Evolutionary conservation across 2,888 invertebrate genomes (phyloP).

Genomic region (Drosophila mayaguana): DNA sequence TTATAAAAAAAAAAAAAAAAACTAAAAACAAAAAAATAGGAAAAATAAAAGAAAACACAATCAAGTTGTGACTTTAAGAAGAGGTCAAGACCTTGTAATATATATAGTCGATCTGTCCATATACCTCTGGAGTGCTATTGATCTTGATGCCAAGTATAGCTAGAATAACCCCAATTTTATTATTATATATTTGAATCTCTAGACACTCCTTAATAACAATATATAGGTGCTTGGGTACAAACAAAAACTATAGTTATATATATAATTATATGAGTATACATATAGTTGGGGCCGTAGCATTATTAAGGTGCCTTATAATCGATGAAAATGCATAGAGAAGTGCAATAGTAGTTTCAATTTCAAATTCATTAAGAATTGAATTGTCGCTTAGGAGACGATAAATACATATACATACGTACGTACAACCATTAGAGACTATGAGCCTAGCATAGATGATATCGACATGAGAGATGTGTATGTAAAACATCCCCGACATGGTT

Average conservation of each 20-base stretch:
- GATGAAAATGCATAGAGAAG: conserved; percentile 8
- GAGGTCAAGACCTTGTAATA: not conserved
- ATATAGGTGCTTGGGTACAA: not conserved
- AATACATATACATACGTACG: conserved; percentile 2
- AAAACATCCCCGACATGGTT: conserved; percentile 1
- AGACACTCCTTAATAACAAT: not conserved
- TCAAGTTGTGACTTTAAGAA: not conserved
- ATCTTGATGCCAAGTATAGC: not conserved
- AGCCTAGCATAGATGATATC: conserved; percentile 8
- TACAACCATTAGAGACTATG: conserved; percentile 14
- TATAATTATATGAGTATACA: not conserved
- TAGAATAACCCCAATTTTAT: not conserved
- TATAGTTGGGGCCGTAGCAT: not conserved
- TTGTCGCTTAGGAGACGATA: conserved; percentile 8
- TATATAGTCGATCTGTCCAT: not conserved
- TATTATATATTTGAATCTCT: not conserved
- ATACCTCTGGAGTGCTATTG: not conserved
- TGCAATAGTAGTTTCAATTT: conserved; percentile 8
- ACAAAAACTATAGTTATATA: not conserved
- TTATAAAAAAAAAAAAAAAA: not conserved
- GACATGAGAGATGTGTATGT: conserved; percentile 1
- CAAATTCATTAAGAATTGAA: conserved; percentile 2
- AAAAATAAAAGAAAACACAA: not conserved
- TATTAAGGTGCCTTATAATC: not conserved
- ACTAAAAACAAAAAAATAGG: not conserved